Conservation (phyloP, 23 tunicate genomes). For the Halocynthia aurantium region DNA sequence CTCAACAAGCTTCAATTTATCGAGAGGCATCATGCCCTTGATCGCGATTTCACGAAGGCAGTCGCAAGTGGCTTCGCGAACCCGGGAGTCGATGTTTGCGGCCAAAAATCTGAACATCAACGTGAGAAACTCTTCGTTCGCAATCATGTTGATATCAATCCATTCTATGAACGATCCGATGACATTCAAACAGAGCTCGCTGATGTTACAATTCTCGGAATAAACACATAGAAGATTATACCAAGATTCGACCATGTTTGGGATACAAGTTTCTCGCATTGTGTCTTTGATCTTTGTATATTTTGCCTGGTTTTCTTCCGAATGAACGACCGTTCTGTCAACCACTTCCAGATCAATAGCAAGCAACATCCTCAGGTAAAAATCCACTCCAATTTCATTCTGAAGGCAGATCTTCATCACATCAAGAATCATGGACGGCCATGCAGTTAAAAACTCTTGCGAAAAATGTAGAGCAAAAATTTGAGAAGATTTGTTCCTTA, state of each 20-base stretch:
- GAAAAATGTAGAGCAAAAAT: constrained; percentile 81
- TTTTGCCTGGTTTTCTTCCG: constrained; percentile 48
- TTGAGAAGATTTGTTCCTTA: constrained; percentile 79
- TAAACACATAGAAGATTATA: constrained; percentile 20
- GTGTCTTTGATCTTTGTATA: constrained; percentile 70
- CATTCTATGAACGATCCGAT: constrained; percentile 84
- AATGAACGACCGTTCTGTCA: constrained; percentile 66
- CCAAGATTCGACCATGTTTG: constrained; percentile 82
- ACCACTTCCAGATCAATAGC: constrained; percentile 91
- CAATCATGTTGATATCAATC: constrained; percentile 93
- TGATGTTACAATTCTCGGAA: constrained; percentile 6
- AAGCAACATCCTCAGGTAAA: constrained; percentile 59
- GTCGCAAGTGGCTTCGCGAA: constrained; percentile 85
- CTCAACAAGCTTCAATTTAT: constrained; percentile 62
- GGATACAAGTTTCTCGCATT: constrained; percentile 79
- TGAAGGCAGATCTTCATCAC: constrained; percentile 43
- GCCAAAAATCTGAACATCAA: constrained; percentile 43
- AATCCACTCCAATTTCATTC: constrained; percentile 37
- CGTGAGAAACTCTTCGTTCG: constrained; percentile 48
- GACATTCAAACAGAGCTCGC: constrained; percentile 54
- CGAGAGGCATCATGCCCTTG: constrained; percentile 92
- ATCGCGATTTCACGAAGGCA: constrained; percentile 68
- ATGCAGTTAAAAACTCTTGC: constrained; percentile 46
- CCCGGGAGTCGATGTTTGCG: constrained; percentile 22
- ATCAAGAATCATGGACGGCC: constrained; percentile 68